Conservation (phyloP, 92 coral and sea anemone species). For the Epizoanthus ramosus region DNA sequence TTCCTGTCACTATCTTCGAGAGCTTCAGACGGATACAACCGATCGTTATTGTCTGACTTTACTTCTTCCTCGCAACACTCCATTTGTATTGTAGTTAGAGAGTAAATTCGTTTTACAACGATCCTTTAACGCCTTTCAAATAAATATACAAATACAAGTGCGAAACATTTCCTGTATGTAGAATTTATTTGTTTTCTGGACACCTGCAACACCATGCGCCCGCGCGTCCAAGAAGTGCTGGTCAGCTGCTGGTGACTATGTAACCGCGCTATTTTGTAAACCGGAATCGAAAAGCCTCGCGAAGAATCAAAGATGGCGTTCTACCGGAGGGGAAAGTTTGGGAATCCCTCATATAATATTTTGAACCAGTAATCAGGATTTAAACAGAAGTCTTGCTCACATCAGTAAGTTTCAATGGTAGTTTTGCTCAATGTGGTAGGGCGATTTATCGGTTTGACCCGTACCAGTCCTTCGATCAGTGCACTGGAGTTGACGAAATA, state of each 20-base stretch:
- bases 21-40: neutral
- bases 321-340: neutral
- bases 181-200: neutral
- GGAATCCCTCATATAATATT: neutral
- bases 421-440: neutral
- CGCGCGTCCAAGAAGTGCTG: neutral
- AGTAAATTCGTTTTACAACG: no score
- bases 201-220: neutral
- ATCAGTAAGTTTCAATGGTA: no score
- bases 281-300: neutral
- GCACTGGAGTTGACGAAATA: neutral
- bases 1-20: neutral
- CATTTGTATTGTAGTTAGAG: neutral
- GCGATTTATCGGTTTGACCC: neutral
- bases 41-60: neutral
- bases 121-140: no score
- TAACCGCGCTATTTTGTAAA: slow-evolving; percentile 9
- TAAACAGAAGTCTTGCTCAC: neutral
- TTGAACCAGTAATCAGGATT: neutral
- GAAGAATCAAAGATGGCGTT: slow-evolving; percentile 30
- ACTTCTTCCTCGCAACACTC: slow-evolving; percentile 8
- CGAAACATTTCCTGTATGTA: no score
- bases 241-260: slow-evolving; percentile 18
- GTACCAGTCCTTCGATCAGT: neutral
- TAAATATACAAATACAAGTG: no score